Percentiles rank a stretch among this genome's conserved stretches.
Conservation (phyloP, 2,113 vertebrate genomes). For the Aegithalos caudatus region DNA sequence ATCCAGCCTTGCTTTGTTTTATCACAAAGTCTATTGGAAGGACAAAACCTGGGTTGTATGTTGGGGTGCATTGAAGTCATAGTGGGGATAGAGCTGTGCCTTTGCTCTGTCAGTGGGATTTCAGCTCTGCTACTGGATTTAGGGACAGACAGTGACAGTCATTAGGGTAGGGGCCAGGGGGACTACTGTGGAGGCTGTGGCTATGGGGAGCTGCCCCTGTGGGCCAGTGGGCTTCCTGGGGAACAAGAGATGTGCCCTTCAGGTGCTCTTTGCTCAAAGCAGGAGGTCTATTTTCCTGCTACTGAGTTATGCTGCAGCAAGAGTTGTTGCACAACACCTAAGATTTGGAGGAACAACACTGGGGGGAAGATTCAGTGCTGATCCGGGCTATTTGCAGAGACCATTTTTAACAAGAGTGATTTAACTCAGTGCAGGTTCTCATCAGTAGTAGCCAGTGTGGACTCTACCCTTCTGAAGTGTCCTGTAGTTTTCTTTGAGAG, state of each 20-base stretch:
- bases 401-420: not conserved
- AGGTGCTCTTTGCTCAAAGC: not conserved
- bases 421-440: not conserved
- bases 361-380: not conserved
- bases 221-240: not conserved
- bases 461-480: not conserved
- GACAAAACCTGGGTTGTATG: not conserved
- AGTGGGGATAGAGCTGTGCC: not conserved
- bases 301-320: not conserved
- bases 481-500: not conserved
- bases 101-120: not conserved
- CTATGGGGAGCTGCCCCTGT: not conserved
- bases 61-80: not conserved
- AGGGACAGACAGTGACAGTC: not conserved
- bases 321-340: not conserved
- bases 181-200: not conserved
- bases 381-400: not conserved
- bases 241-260: not conserved
- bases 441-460: not conserved
- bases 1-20: not conserved
- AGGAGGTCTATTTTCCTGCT: not conserved
- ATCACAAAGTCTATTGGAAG: not conserved
- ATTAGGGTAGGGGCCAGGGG: fast-evolving
- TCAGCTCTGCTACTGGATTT: not conserved
- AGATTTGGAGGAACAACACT: not conserved